Base-by-base conservation (phyloP, 1,140 invertebrate genomes). In the Philaenus spumarius region DNA sequence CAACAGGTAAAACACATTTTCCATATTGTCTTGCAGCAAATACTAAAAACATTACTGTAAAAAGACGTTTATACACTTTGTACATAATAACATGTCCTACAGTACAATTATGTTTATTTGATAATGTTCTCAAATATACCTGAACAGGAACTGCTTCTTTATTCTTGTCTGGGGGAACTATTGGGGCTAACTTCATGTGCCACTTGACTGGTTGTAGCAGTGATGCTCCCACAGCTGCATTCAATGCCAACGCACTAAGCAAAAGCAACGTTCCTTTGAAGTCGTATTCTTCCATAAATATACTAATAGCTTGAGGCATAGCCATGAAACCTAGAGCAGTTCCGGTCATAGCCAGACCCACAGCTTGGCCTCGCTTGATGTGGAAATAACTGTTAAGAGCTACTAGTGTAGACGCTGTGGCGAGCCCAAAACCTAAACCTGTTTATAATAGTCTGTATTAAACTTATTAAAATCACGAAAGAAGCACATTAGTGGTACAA, bases 241-340 rank as follows among this genome's bases (percentile, higher is more conserved):
- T 78, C 0, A 81, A 71, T 39, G 80, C 79, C 26, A 88, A 69
- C 12, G 76, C 83, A 7, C 80, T 75, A 0, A 87, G 67, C 7
- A 87, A 72, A 0, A 82, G 70, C 52, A 85, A 69, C 0, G 82
- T 82, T n/a, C 80, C 80, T 64, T 78, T 73, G 61, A 82, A 83
- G 19, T 82, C 82, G 58, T 80, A 84, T 39, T 71, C 61, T 4
- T 72, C 65, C 62, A 83, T 65, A 24, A 66, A 40, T 19, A 52
- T 50, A 26, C 63, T 66, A 42, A 67, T 59, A n/a, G 89, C 66
- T 59, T 83, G 81, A 0, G 86, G 86, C 78, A 89, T 83, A 6
- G 86, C 71, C 77, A 89, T 82, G 72, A 87, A 80, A 1, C 85
- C 86, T 51, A 87, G 74, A 2, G 84, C 84, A 0, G 85, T 87